Base-by-base conservation (phyloP, 1,140 invertebrate genomes). In the Ceratoteleas bidentatus region DNA sequence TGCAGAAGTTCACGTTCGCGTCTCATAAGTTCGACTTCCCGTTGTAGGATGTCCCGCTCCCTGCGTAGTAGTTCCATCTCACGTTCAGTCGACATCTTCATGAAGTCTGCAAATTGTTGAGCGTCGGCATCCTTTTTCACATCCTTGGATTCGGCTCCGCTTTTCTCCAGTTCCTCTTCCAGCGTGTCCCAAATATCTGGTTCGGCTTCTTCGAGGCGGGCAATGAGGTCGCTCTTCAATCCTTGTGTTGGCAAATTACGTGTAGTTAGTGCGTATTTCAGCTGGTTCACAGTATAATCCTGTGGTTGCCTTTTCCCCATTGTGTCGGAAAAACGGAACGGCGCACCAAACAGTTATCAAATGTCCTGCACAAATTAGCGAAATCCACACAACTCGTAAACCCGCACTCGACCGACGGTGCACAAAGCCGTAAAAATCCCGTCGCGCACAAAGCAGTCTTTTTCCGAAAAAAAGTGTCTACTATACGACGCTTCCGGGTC, bases 31-130 rank as follows among this genome's bases (percentile, higher is more conserved):
- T 54, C 52, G 5, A 54, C 7, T 34, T 54, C 52, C 5, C 52
- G 52, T 54, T 33, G 52, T 11, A 54, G 24, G 33, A 54, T 6
- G n/a, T 54, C 52, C 33, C 52, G 15, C 24, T 54, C 52, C n/a
- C 52, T 33, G 11, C 52, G 52, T 5, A 54, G 10, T 9, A 54
- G 24, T 3, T 54, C 52, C 32, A 54, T 11, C 24, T 54, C 52
- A 11, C 52, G 32, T 11, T n/a, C 8, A 33, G 9, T 33, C 11
- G 16, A n/a, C 15, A 33, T 0, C 16, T 10, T 24, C 11, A 53
- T 53, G 1, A 6, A 11, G 4, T 45, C 43, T 11, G 9, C n/a
- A 45, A 9, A 9, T 10, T 9, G 8, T 6, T 13, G 3, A n/a
- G 24, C 50, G 9, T 36, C 34, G 34, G 9, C n/a, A n/a, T n/a